Evolutionary conservation across 2,888 invertebrate genomes (phyloP).

Genomic region (Megastigmus dorsalis): DNA sequence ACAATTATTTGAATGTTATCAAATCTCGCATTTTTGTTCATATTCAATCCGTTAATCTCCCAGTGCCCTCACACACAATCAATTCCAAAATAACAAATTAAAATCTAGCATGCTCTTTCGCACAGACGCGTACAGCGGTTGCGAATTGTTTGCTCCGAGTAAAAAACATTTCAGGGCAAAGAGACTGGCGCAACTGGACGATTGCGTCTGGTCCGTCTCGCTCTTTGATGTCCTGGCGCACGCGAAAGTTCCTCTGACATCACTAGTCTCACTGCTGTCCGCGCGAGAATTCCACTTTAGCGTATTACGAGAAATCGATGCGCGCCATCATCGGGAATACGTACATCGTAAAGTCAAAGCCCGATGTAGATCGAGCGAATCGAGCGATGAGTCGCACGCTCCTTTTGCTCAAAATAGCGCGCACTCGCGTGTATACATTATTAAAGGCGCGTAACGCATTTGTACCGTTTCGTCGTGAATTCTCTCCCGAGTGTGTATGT

Average conservation of each 20-base stretch:
- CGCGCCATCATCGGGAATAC: slow-evolving; percentile 16
- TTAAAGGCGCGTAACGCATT: slow-evolving; percentile 17
- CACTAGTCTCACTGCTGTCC: background rate
- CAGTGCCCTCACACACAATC: too few species aligned
- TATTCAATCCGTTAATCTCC: too few species aligned
- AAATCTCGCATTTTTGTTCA: too few species aligned
- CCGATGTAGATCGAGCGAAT: background rate
- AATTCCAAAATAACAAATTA: too few species aligned
- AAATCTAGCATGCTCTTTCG: too few species aligned
- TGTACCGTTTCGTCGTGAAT: background rate
- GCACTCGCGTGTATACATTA: background rate
- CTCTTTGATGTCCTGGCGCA: slow-evolving; percentile 3
- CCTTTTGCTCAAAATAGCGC: slow-evolving; percentile 9
- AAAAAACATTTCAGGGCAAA: too few species aligned
- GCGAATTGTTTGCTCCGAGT: too few species aligned
- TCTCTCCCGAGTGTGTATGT: background rate
- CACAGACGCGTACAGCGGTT: too few species aligned
- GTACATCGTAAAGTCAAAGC: slow-evolving; percentile 9
- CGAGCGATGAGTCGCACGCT: slow-evolving; percentile 4
- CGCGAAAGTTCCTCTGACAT: slow-evolving; percentile 11
- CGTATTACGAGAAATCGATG: slow-evolving; percentile 30
- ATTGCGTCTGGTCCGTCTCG: background rate
- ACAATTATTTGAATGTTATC: too few species aligned
- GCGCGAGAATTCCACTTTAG: slow-evolving; percentile 30
- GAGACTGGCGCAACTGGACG: too few species aligned